phyloP scores from a whole-genome alignment of 2,113 vertebrate species.

The Prionailurus viverrinus region DNA sequence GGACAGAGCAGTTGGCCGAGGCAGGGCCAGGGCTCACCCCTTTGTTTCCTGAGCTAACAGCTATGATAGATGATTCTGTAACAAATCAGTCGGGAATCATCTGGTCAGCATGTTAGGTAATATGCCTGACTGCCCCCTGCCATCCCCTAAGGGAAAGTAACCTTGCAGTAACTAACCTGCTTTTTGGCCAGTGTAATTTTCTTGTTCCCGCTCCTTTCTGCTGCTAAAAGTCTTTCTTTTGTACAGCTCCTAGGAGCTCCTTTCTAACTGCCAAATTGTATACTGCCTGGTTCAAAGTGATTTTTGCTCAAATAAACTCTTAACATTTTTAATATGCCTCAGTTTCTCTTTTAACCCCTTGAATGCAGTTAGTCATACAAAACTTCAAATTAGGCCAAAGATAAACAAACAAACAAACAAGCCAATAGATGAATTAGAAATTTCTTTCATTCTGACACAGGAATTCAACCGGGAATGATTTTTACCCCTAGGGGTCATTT shows the following conservation, averaged over 20 bases:
- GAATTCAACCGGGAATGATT: background rate
- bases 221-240: background rate
- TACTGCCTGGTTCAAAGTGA: background rate
- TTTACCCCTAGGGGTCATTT: background rate
- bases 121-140: background rate
- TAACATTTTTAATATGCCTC: background rate
- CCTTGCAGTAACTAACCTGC: background rate
- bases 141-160: background rate
- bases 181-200: background rate
- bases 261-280: background rate
- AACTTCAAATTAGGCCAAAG: background rate
- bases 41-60: background rate
- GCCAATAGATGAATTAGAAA: background rate
- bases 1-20: background rate
- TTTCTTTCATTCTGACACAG: conserved; percentile 14
- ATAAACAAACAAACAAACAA: background rate
- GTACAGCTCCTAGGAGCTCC: background rate
- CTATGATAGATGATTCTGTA: background rate
- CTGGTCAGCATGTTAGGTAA: background rate
- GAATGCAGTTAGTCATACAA: background rate
- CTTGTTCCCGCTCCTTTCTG: background rate
- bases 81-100: background rate
- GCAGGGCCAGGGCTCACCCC: background rate
- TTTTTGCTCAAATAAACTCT: background rate
- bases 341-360: background rate